Evolutionary conservation across 2,888 invertebrate genomes (phyloP).

Genomic region (Aquatica leii): DNA sequence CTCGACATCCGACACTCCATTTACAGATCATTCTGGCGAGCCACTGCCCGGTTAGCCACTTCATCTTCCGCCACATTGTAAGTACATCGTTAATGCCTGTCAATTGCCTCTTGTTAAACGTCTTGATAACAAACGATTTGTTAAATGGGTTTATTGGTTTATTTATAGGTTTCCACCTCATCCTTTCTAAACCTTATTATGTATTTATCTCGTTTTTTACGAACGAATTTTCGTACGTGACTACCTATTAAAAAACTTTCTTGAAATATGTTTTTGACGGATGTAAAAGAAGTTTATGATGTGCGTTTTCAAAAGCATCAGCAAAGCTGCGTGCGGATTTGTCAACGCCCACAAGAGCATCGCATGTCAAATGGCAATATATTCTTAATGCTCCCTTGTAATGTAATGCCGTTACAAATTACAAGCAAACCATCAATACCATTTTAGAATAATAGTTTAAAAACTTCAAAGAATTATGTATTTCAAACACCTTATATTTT

Average conservation of each 20-base stretch:
- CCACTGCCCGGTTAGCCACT: constrained; percentile 45
- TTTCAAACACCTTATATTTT: constrained; percentile 1
- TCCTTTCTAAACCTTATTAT: constrained; percentile 1
- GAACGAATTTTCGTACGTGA: constrained; percentile 7
- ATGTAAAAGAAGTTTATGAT: constrained; percentile 41
- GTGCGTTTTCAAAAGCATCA: constrained; percentile 37
- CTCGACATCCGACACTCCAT: constrained; percentile 65
- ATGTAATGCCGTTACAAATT: constrained; percentile 50
- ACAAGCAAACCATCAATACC: constrained; percentile 33
- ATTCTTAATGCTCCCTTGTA: constrained; percentile 58
- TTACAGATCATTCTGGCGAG: constrained; percentile 68
- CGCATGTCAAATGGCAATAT: constrained; percentile 59
- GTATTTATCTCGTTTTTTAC: background rate
- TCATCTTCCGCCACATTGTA: constrained; percentile 51
- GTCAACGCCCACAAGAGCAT: constrained; percentile 59
- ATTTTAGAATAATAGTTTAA: constrained; percentile 25
- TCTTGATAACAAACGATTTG: constrained; percentile 59
- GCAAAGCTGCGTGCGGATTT: constrained; percentile 55
- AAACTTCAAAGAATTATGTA: constrained; percentile 10
- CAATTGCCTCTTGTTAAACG: constrained; percentile 57
- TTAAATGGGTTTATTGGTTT: constrained; percentile 53
- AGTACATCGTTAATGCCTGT: constrained; percentile 55
- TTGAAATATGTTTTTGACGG: constrained; percentile 18
- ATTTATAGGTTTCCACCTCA: constrained; percentile 47
- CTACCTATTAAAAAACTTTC: constrained; percentile 12